These are phyloP conservation scores for Perognathus longimembris DNA, from an alignment of 2,113 vertebrate genomes.

Conservation along the genomic window DNA sequence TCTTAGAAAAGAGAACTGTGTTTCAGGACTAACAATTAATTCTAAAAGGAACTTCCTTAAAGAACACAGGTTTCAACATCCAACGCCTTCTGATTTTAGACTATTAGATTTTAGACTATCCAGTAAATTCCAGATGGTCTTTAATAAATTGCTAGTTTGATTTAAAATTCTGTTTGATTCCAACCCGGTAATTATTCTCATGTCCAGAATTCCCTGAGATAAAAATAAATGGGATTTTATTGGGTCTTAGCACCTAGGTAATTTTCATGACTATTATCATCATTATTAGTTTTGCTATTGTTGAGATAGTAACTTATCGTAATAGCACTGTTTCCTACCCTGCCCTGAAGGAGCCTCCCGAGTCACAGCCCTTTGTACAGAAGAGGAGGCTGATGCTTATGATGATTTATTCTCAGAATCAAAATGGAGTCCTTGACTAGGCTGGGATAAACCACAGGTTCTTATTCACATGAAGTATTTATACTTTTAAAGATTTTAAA, in stretches of 20 bases:
- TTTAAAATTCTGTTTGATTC: background rate
- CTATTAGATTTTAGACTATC: background rate
- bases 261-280: constrained; percentile 7
- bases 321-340: constrained; percentile 12
- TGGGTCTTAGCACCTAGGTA: background rate
- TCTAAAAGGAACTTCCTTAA: background rate
- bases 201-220: background rate
- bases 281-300: background rate
- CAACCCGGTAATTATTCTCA: background rate
- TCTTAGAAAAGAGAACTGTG: background rate
- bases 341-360: background rate
- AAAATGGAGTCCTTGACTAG: constrained; percentile 35
- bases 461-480: constrained; percentile 79
- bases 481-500: constrained; percentile 82
- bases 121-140: background rate
- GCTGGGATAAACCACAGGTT: constrained; percentile 52
- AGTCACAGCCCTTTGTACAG: background rate
- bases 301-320: constrained; percentile 37
- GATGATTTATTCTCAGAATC: constrained; percentile 53
- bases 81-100: background rate
- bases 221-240: constrained; percentile 10
- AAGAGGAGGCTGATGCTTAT: constrained; percentile 2
- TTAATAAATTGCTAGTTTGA: background rate
- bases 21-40: background rate
- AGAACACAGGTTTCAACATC: background rate